Conservation (phyloP, 2,888 invertebrate genomes). For the Drosophila gaucha region DNA sequence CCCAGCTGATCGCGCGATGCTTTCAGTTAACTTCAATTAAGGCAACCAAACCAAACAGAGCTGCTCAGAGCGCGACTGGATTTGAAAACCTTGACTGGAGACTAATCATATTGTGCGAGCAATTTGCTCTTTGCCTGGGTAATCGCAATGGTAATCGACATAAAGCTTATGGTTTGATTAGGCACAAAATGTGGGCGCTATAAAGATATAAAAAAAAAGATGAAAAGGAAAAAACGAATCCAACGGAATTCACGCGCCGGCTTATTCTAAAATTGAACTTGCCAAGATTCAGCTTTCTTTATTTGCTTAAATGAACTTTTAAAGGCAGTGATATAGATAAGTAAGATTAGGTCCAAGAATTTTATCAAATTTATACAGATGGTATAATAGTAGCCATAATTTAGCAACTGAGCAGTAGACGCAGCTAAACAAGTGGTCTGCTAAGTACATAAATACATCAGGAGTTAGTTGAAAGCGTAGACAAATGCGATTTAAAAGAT, state of each 20-base stretch:
- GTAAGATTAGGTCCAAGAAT: background rate
- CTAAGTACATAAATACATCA: slow-evolving; percentile 7
- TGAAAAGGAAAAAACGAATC: slow-evolving; percentile 15
- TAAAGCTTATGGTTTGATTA: slow-evolving; percentile 77
- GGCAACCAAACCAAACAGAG: slow-evolving; percentile 27
- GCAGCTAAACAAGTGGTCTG: background rate
- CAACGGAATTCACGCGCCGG: slow-evolving; percentile 35
- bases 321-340: slow-evolving; percentile 1
- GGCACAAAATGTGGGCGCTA: slow-evolving; percentile 44
- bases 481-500: no score
- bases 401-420: background rate
- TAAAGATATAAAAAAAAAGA: slow-evolving; percentile 59
- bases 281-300: slow-evolving; percentile 31
- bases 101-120: slow-evolving; percentile 33
- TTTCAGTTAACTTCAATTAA: slow-evolving; percentile 67
- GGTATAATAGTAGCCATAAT: background rate
- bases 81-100: slow-evolving; percentile 42
- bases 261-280: slow-evolving; percentile 55
- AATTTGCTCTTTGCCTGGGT: slow-evolving; percentile 43
- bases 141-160: slow-evolving; percentile 62
- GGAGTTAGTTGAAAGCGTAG: background rate
- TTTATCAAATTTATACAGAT: slow-evolving; percentile 4
- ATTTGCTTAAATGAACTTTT: slow-evolving; percentile 20
- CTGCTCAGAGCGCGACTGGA: slow-evolving; percentile 26
- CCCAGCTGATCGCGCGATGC: slow-evolving; percentile 35